These are phyloP conservation scores for Hippocampus guttulatus DNA, from an alignment of 2,113 vertebrate species.

Conservation along the genomic window DNA sequence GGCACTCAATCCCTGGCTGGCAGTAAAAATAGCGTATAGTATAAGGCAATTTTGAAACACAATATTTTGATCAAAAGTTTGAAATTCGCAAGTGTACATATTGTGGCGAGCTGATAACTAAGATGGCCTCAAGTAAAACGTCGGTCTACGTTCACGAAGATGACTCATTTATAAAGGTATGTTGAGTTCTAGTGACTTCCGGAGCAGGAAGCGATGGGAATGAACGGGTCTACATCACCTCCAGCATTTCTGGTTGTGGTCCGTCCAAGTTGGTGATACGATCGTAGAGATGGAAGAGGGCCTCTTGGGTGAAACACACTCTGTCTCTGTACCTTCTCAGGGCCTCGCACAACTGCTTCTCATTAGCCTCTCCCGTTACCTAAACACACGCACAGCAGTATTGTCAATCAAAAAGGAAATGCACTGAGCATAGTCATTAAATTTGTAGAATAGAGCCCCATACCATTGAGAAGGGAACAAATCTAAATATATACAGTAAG, in stretches of 20 bases:
- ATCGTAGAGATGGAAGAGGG: constrained; percentile 87
- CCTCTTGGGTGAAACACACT: constrained; percentile 87
- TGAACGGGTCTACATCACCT: constrained; percentile 63
- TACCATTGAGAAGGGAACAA: too few species aligned
- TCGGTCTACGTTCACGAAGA: background rate
- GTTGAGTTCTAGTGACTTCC: background rate
- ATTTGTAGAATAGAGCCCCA: too few species aligned
- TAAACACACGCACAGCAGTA: constrained; percentile 52
- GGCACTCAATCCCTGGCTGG: too few species aligned
- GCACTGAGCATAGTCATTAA: background rate
- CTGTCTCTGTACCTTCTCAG: constrained; percentile 87
- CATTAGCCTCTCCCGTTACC: constrained; percentile 92
- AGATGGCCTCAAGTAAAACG: too few species aligned
- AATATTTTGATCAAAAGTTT: too few species aligned
- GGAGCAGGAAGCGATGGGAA: background rate
- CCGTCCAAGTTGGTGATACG: constrained; percentile 83
- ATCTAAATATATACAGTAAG: too few species aligned
- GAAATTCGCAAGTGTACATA: too few species aligned
- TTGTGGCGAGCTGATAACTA: too few species aligned
- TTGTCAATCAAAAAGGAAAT: constrained; percentile 36
- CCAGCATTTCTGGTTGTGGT: constrained; percentile 84
- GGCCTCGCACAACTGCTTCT: constrained; percentile 88
- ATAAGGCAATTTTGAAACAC: too few species aligned
- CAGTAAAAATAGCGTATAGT: too few species aligned
- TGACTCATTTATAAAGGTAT: background rate